Conservation (phyloP, 2,797 vertebrate genomes). For the Lepidocolaptes lacrymiger region DNA sequence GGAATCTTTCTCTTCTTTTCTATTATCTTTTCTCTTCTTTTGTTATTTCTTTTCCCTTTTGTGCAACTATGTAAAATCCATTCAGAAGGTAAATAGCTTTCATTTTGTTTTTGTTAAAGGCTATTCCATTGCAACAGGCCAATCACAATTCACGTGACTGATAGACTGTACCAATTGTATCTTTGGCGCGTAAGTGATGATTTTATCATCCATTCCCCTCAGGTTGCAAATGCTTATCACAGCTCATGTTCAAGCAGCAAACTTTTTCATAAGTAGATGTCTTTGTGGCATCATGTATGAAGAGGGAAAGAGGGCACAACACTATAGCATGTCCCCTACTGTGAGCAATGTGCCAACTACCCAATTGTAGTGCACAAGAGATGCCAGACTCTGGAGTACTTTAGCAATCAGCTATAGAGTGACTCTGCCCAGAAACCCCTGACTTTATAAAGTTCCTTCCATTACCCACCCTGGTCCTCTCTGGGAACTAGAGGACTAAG, state of each 20-base stretch:
- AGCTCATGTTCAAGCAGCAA: constrained; percentile 57
- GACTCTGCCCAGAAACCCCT: constrained; percentile 16
- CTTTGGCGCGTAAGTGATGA: background rate
- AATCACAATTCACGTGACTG: constrained; percentile 67
- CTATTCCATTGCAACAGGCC: constrained; percentile 71
- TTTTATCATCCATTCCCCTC: constrained; percentile 64
- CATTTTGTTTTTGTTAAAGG: constrained; percentile 52
- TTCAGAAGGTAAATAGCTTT: constrained; percentile 60
- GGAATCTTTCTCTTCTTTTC: constrained; percentile 50
- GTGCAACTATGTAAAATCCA: constrained; percentile 64
- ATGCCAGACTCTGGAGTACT: background rate
- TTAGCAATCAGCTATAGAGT: background rate
- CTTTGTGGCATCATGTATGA: background rate
- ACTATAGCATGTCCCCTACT: background rate
- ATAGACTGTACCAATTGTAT: constrained; percentile 66
- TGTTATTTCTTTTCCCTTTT: constrained; percentile 14
- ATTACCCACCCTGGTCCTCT: background rate
- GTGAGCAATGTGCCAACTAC: background rate
- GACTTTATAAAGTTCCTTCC: background rate
- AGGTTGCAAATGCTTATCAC: constrained; percentile 76
- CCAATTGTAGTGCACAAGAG: background rate
- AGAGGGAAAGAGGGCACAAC: constrained; percentile 36
- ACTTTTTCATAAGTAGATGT: constrained; percentile 23
- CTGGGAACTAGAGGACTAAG: constrained; percentile 6
- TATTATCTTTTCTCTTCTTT: background rate